Conservation (phyloP, 2,797 vertebrate species). For the Cryptoprocta ferox region DNA sequence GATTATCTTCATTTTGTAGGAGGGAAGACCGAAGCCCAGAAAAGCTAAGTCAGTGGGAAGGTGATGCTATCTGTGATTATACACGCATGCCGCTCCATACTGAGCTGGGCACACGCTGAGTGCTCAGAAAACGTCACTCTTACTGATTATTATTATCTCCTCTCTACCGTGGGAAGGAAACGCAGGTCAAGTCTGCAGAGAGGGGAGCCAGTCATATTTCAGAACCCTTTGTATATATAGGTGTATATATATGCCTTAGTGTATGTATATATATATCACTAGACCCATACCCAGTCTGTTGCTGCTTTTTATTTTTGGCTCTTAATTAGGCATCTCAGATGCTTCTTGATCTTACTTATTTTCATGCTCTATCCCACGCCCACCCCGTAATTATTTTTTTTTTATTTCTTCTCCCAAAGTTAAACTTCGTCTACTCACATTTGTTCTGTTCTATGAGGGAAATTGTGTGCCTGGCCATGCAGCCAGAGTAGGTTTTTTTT, state of each 20-base stretch:
- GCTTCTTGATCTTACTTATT: conserved; percentile 64
- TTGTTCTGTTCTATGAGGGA: conserved; percentile 75
- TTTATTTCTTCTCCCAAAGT: conserved; percentile 67
- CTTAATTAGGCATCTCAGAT: conserved; percentile 77
- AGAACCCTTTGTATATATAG: neutral
- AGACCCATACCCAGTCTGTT: neutral
- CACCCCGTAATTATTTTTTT: conserved; percentile 65
- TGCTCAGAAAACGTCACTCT: neutral
- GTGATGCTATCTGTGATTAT: accelerated
- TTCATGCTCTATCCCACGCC: conserved; percentile 12
- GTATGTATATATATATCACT: neutral
- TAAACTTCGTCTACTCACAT: conserved; percentile 73
- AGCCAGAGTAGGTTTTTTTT: conserved; percentile 79
- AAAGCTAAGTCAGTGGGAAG: neutral
- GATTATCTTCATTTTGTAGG: neutral
- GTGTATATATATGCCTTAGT: neutral
- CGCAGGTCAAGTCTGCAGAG: conserved; percentile 60
- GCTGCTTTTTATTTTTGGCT: conserved; percentile 79
- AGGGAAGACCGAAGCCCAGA: neutral
- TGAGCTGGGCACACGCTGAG: neutral
- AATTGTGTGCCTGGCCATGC: conserved; percentile 71
- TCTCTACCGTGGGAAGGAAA: conserved; percentile 67
- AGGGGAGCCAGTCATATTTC: conserved; percentile 35
- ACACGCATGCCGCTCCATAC: neutral
- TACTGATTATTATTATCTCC: conserved; percentile 27